These are phyloP conservation scores for Cremastinae sp. DNA, from an alignment of 2,888 invertebrate species.

Conservation along the genomic window DNA sequence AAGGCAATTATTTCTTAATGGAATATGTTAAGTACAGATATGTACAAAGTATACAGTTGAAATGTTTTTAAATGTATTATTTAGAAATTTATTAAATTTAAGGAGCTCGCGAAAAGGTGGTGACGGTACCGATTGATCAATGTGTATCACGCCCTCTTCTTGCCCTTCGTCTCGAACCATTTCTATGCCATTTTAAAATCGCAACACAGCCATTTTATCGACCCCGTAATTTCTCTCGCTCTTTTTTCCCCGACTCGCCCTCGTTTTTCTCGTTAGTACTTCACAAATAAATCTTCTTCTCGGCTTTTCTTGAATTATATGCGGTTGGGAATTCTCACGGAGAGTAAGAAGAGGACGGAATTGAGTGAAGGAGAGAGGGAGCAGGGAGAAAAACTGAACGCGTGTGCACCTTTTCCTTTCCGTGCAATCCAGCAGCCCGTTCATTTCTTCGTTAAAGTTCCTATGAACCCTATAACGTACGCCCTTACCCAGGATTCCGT, in stretches of 20 bases:
- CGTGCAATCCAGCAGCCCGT: background rate
- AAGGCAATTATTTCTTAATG: background rate
- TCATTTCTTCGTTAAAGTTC: background rate
- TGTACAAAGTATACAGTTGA: conserved; percentile 72
- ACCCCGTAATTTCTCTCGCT: conserved; percentile 4
- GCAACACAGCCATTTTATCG: conserved; percentile 32
- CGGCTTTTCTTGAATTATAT: conserved; percentile 10
- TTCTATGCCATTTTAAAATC: conserved; percentile 24
- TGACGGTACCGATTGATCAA: conserved; percentile 24
- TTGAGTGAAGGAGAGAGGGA: background rate
- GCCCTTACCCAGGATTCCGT: background rate
- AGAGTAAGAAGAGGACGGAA: conserved; percentile 2
- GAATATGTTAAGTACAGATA: conserved; percentile 65
- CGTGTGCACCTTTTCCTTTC: conserved; percentile 1
- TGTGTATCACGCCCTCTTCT: background rate
- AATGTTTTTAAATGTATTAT: conserved; percentile 21
- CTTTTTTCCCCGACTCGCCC: background rate
- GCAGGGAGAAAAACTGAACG: background rate
- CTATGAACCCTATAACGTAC: conserved; percentile 13
- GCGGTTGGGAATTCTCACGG: conserved; percentile 24
- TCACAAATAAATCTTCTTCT: conserved; percentile 25
- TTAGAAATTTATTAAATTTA: conserved; percentile 1
- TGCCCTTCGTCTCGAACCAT: background rate
- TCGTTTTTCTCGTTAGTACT: conserved; percentile 37
- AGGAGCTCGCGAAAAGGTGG: background rate